These are phyloP conservation scores for Polydesmus complanatus DNA, from an alignment of 2,888 invertebrate species.

Conservation along the genomic window DNA sequence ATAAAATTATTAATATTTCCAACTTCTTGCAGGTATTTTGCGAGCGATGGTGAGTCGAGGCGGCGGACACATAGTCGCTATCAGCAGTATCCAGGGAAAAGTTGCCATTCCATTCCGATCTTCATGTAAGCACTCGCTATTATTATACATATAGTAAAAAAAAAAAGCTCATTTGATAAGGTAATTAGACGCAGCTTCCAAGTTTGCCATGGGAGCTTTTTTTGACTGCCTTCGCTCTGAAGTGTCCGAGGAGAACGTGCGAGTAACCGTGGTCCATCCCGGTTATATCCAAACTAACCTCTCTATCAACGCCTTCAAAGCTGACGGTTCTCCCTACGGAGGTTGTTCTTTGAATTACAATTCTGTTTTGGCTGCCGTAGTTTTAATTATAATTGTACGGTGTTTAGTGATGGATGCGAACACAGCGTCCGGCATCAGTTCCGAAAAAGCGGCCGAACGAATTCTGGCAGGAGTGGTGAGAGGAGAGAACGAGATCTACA, in stretches of 20 bases:
- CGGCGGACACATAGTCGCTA: conserved; percentile 67
- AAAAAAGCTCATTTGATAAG: conserved; percentile 3
- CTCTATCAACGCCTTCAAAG: conserved; percentile 80
- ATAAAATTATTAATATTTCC: background rate
- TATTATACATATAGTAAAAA: background rate
- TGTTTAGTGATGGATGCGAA: conserved; percentile 62
- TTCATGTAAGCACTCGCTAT: conserved; percentile 33
- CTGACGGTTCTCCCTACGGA: conserved; percentile 62
- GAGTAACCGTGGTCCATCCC: conserved; percentile 79
- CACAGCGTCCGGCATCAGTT: conserved; percentile 60
- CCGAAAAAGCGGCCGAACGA: conserved; percentile 56
- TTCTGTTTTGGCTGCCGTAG: background rate
- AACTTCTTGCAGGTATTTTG: conserved; percentile 51
- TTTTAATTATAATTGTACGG: background rate
- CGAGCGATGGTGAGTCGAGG: conserved; percentile 63
- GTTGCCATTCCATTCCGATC: conserved; percentile 66
- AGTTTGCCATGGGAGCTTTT: conserved; percentile 90
- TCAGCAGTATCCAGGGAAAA: conserved; percentile 87
- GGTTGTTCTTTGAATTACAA: conserved; percentile 33
- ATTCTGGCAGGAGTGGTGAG: conserved; percentile 54
- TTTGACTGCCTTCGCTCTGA: conserved; percentile 81
- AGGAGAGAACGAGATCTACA: conserved; percentile 56
- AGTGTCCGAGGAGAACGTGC: conserved; percentile 55
- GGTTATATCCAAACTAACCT: conserved; percentile 80
- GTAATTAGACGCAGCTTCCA: conserved; percentile 60